Percentiles rank a stretch among this genome's conserved stretches.
phyloP scores from a whole-genome alignment of 2,797 vertebrate species.

The Esox lucius region DNA sequence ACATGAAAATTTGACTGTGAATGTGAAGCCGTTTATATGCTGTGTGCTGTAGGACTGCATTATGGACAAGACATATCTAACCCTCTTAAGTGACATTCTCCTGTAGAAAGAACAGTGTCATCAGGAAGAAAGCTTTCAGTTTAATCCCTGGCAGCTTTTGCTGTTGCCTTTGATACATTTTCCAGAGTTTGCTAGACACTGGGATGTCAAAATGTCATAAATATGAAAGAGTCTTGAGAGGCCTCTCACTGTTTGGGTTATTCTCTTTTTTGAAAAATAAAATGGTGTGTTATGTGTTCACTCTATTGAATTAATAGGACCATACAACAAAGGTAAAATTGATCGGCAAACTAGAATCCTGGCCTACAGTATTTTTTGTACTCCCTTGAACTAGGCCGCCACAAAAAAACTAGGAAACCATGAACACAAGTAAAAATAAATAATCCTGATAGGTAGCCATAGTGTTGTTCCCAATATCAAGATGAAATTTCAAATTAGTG shows the following conservation, averaged over 20 bases:
- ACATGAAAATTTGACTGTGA: constrained; percentile 32
- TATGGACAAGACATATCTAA: constrained; percentile 25
- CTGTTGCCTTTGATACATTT: constrained; percentile 38
- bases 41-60: constrained; percentile 12
- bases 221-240: constrained; percentile 48
- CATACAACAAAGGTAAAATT: neutral
- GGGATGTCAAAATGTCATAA: constrained; percentile 59
- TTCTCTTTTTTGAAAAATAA: constrained; percentile 10
- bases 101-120: constrained; percentile 31
- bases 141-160: constrained; percentile 49
- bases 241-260: constrained; percentile 39
- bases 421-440: constrained; percentile 6
- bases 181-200: constrained; percentile 32
- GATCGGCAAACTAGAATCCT: constrained; percentile 19
- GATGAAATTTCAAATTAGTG: neutral
- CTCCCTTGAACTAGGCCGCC: neutral
- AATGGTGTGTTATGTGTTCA: constrained; percentile 38
- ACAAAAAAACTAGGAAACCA: constrained; percentile 1
- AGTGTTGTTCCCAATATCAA: neutral
- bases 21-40: constrained; percentile 29
- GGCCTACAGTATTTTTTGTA: neutral
- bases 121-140: constrained; percentile 39
- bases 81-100: constrained; percentile 23
- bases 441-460: neutral
- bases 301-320: constrained; percentile 43